A percentile compares a stretch with the other conserved stretches of the same genome.
These are phyloP conservation scores for Marmota flaviventris DNA, from an alignment of 2,113 vertebrate species.

Conservation along the genomic window DNA sequence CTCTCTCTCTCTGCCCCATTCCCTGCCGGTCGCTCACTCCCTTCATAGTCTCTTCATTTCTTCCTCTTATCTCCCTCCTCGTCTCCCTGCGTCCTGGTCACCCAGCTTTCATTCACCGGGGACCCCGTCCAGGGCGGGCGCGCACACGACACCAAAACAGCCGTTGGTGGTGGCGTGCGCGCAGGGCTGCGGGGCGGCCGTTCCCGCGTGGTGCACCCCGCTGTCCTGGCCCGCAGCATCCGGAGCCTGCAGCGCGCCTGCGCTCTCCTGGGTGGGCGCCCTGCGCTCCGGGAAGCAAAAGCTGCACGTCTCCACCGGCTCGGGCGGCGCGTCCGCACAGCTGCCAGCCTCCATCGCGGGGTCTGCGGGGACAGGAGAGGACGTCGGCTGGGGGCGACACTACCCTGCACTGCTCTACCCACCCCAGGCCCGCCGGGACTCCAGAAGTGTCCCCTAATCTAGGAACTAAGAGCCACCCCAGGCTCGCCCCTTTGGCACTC, in stretches of 20 bases:
- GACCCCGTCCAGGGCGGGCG: conserved; percentile 86
- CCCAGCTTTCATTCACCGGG: conserved; percentile 56
- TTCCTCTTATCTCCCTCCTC: no score
- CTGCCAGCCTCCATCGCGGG: conserved; percentile 74
- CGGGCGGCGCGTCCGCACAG: conserved; percentile 55
- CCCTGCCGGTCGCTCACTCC: neutral
- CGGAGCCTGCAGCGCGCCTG: accelerated
- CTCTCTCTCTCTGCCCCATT: neutral
- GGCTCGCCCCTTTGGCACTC: neutral
- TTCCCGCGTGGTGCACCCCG: accelerated
- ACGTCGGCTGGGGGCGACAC: neutral
- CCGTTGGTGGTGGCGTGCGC: neutral
- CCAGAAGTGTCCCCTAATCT: neutral
- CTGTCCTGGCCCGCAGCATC: neutral
- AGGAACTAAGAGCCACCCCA: neutral
- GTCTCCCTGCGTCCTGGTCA: no score
- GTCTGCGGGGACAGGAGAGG: conserved; percentile 82
- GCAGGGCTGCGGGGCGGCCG: accelerated
- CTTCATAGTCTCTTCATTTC: no score
- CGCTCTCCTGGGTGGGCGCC: conserved; percentile 77
- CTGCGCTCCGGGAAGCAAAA: conserved; percentile 92
- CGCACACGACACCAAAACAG: conserved; percentile 86
- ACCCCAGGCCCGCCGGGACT: no score
- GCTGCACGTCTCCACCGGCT: conserved; percentile 92
- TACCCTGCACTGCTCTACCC: neutral